Base-by-base conservation (phyloP, 2,797 vertebrate species). In the Coracias cyanogaster region DNA sequence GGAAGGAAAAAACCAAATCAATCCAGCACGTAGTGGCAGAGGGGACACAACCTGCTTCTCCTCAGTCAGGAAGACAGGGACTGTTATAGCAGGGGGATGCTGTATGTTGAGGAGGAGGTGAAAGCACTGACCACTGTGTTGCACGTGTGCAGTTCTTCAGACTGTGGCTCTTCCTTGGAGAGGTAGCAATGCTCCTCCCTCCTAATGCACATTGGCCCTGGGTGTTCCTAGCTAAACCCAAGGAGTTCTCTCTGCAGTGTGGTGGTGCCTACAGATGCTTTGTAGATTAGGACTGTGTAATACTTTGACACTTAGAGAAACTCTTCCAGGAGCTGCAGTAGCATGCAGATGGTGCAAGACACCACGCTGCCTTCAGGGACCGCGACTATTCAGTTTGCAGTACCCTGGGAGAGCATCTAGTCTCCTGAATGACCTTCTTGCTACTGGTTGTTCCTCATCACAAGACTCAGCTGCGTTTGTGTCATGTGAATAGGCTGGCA, bases 131-230 rank as follows among this genome's bases (percentile, higher is more conserved):
- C 45, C 8, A 1, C 31, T 22, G 6, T 33, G 7, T 22, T 80
- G 37, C 33, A 20, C 0, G 0, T 13, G 15, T 49, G 15, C 54
- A 67, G 10, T 57, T 70, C 18, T 77, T 90, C 45, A 52, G 66
- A n/a, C 24, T 61, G 33, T 29, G 31, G n/a, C n/a, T 43, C 28
- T 62, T 10, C 45, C 8, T 73, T 16, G 16, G 25, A 72, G 46
- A 37, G 6, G n/a, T 26, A 58, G 46, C 22, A 61, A 35, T 52
- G 12, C 28, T 89, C 6, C 26, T 66, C 29, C 12, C 10, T 92
- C 11, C 14, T 48, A 29, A 66, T 12, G 14, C 1, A 0, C 2
- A 0, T 77, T 62, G 43, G 74, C 20, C 4, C 0, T 33, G 35
- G 4, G 7, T 69, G 49, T 15, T 82, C 3, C 0, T n/a, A 48